Conservation (phyloP, 2,888 invertebrate genomes). For the Drosophila lutescens region DNA sequence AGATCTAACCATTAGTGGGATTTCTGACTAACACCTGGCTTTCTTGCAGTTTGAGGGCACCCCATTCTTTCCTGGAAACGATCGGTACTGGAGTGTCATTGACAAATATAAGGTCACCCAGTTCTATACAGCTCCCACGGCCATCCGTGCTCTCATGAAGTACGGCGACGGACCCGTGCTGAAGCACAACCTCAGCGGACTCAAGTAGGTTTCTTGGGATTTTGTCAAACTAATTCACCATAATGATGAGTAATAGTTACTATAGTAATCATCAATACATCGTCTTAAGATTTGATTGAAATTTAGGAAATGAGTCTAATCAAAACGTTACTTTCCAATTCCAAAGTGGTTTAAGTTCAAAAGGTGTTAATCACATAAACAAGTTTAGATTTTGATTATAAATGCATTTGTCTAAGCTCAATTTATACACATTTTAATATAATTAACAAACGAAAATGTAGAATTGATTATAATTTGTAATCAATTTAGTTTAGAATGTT, state of each 20-base stretch:
- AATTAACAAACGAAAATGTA: not conserved
- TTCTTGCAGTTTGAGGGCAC: conserved; percentile 94
- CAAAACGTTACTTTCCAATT: too few species aligned
- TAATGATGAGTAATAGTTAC: too few species aligned
- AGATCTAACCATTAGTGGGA: not conserved
- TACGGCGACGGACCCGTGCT: conserved; percentile 94
- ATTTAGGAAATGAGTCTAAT: too few species aligned
- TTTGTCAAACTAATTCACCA: too few species aligned
- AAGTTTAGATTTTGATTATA: not conserved
- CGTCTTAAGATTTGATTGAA: too few species aligned
- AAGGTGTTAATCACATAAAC: not conserved
- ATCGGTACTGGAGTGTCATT: conserved; percentile 96
- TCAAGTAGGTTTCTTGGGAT: conserved; percentile 76
- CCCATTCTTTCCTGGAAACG: conserved; percentile 96
- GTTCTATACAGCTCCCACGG: conserved; percentile 99
- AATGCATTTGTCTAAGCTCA: too few species aligned
- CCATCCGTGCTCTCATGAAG: conserved; percentile 97
- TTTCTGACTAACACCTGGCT: conserved; percentile 7
- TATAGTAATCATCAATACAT: too few species aligned
- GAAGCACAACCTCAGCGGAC: conserved; percentile 86
- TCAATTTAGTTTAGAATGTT: not conserved
- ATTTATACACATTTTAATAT: too few species aligned
- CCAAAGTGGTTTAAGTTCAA: not conserved
- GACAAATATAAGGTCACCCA: conserved; percentile 97
- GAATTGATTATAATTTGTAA: too few species aligned